Base-by-base conservation (phyloP, 1,140 invertebrate genomes). In the Drosophila elegans region DNA sequence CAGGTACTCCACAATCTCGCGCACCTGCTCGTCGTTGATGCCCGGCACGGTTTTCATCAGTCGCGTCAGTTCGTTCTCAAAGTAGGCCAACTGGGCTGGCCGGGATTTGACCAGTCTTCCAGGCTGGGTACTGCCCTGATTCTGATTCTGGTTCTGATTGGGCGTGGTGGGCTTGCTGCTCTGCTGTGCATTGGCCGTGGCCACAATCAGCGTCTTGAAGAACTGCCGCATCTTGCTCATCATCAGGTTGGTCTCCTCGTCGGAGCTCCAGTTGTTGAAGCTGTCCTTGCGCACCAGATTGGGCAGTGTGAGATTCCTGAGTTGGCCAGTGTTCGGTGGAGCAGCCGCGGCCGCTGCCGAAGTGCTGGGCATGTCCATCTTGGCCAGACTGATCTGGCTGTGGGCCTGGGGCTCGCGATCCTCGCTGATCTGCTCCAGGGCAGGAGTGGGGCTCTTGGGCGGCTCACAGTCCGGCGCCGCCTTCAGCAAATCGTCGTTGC, bases 181-280 rank as follows among this genome's bases (percentile, higher is more conserved):
- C 51, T 91, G 86, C 72, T 93, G 93, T 0, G 94, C 94, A 82
- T 95, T 95, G 4, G 94, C 94, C 0, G 94, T 94, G 42, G 94
- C 94, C 2, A 95, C 96, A 1, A 97, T 95, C 94, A 97, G 96
- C 25, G 96, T 97, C 92, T 97, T 97, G 91, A 98, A 97, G 91
- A 98, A 97, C 74, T 97, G 96, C 3, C 97, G 93, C 96, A 98
- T 97, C 93, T 97, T 98, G 9, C 96, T 97, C 97, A 98, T 98
- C 97, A 98, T 98, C 7, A 98, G 92, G 92, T 98, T 98, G 1
- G 97, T 98, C 93, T 98, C 97, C 91, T 98, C 97, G 86, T 98
- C 97, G 0, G 97, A 97, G 45, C 96, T 97, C 97, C 97, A 98
- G 81, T 97, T 97, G 86, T 97, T 97, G 92, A 98, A 98, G 85